These are phyloP conservation scores for Globicephala melas DNA, from an alignment of 2,113 vertebrate species.

Conservation along the genomic window DNA sequence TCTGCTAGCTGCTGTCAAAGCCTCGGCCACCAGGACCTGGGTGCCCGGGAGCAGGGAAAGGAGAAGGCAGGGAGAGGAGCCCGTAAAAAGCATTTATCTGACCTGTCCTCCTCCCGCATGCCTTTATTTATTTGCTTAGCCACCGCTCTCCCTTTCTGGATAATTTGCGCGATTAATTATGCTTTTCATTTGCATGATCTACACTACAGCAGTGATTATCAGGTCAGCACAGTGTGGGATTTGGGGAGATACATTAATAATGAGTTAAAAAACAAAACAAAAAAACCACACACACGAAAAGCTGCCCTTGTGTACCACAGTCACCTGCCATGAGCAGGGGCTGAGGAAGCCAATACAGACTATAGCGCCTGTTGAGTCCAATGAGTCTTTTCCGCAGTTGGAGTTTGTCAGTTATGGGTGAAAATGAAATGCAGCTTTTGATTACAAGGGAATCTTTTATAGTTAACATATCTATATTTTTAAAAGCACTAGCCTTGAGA, in stretches of 20 bases:
- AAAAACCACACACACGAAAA: slow-evolving; percentile 4
- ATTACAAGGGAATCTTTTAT: slow-evolving; percentile 76
- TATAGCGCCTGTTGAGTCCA: slow-evolving; percentile 75
- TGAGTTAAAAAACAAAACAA: slow-evolving; percentile 50
- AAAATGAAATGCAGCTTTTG: slow-evolving; percentile 76
- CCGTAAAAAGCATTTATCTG: slow-evolving; percentile 58
- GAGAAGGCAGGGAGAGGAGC: neutral
- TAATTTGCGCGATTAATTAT: slow-evolving; percentile 77
- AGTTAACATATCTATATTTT: slow-evolving; percentile 65
- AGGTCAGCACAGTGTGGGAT: slow-evolving; percentile 74
- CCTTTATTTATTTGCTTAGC: slow-evolving; percentile 67
- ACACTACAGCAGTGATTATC: slow-evolving; percentile 79
- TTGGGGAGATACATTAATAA: slow-evolving; percentile 80
- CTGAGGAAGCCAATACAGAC: neutral
- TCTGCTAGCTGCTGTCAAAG: slow-evolving; percentile 44
- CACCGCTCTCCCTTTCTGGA: slow-evolving; percentile 63
- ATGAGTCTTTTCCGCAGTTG: slow-evolving; percentile 62
- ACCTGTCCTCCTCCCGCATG: slow-evolving; percentile 77
- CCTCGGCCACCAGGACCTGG: slow-evolving; percentile 25
- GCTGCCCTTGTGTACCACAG: slow-evolving; percentile 61
- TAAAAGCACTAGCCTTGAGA: slow-evolving; percentile 59
- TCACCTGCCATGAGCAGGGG: slow-evolving; percentile 30
- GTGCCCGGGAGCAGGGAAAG: neutral
- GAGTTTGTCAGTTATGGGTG: slow-evolving; percentile 73
- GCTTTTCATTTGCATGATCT: slow-evolving; percentile 81